These are phyloP conservation scores for Athalia cordata DNA, from an alignment of 2,888 invertebrate genomes.

Conservation along the genomic window DNA sequence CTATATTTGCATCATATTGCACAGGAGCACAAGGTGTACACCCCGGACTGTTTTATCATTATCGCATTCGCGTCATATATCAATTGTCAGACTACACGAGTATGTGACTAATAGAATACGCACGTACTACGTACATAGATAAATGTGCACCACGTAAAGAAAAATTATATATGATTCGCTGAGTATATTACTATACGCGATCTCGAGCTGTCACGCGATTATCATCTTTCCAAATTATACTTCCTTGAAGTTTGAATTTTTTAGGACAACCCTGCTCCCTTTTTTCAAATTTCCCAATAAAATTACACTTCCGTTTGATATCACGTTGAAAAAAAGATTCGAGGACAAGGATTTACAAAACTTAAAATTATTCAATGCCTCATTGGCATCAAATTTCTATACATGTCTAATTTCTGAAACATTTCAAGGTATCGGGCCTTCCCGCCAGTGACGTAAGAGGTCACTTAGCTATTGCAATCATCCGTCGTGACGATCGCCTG, in stretches of 20 bases:
- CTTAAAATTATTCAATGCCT: not conserved
- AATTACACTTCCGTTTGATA: too few relatives aligned
- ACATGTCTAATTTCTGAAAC: not conserved
- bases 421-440: not conserved
- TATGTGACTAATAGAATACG: not conserved
- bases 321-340: too few relatives aligned
- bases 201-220: too few relatives aligned
- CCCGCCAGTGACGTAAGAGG: slow-evolving; percentile 27
- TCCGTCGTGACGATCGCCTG: not conserved
- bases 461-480: slow-evolving; percentile 8
- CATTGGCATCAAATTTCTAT: not conserved
- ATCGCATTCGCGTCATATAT: not conserved
- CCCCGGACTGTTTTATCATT: slow-evolving; percentile 6
- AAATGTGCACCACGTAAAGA: not conserved
- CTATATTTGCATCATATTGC: not conserved
- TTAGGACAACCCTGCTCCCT: too few relatives aligned
- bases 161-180: too few relatives aligned
- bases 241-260: too few relatives aligned
- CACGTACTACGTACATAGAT: not conserved
- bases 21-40: not conserved
- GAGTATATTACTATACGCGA: too few relatives aligned
- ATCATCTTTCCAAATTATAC: too few relatives aligned
- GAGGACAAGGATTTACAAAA: too few relatives aligned
- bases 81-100: not conserved
- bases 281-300: too few relatives aligned